Base-by-base conservation (phyloP, 1,140 invertebrate species). In the Cheumatopsyche charites region DNA sequence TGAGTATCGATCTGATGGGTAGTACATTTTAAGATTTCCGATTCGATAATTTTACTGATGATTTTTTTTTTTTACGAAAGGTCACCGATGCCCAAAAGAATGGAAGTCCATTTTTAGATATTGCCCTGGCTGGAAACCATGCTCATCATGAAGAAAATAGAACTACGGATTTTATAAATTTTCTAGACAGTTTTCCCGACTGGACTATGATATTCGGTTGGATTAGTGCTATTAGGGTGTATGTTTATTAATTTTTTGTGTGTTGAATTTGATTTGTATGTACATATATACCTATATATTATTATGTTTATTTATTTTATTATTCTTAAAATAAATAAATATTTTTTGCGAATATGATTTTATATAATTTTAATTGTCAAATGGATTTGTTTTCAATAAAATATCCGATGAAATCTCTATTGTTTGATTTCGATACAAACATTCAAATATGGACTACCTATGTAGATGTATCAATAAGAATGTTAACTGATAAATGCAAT, bases 41-140 rank as follows among this genome's bases (percentile, higher is more conserved):
- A 43, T 43, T 43, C n/a, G 7, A 43, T 9, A 43, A 43, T 43
- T 43, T n/a, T 43, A 43, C 42, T 9, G 7, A 43, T 43, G n/a
- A n/a, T n/a, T n/a, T n/a, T n/a, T 36, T 4, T 26, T 36, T 12
- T 11, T 2, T 66, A 67, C 43, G 65, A 49, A 19, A 67, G 43
- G 26, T 12, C 19, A n/a, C n/a, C n/a, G n/a, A n/a, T n/a, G 65
- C 47, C 1, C 65, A 67, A 49, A 7, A 42, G n/a, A 49, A 23
- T 11, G 65, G 65, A 23, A 23, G 1, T 25, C 71, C 65, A 3
- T 47, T 73, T 9, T 9, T 73, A 17, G 71, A 73, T 19, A 68
- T 73, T 26, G 71, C 49, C 0, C 26, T 73, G 26, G 55, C 65
- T 17, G 71, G 71, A 67, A 73, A 73, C 29, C 66, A 68, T 47